These are phyloP conservation scores for Phataginus tricuspis DNA, from an alignment of 2,797 vertebrate species.

Conservation along the genomic window DNA sequence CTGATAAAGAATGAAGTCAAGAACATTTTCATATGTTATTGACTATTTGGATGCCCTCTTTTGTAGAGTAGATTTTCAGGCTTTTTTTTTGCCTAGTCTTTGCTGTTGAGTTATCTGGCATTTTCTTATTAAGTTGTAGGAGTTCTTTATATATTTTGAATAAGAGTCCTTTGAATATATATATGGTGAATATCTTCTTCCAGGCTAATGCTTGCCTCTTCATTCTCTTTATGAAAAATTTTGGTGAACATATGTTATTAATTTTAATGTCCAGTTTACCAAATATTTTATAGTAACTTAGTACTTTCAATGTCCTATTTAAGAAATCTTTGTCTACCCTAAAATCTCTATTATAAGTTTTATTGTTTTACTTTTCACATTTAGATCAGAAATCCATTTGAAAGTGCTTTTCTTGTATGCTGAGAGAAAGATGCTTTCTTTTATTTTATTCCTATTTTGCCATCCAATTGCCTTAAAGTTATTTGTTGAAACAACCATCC, in stretches of 20 bases:
- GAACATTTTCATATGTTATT: not conserved
- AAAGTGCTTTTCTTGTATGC: slow-evolving; percentile 12
- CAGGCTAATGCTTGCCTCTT: not conserved
- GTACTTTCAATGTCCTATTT: not conserved
- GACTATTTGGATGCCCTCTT: not conserved
- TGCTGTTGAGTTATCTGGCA: slow-evolving; percentile 12
- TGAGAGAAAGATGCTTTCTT: not conserved
- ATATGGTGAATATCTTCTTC: slow-evolving; percentile 6
- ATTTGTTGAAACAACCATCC: slow-evolving; percentile 40
- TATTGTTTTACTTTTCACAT: slow-evolving; percentile 43
- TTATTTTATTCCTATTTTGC: slow-evolving; percentile 30
- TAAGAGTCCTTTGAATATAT: slow-evolving; percentile 2
- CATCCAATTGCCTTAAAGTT: not conserved
- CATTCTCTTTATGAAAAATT: not conserved
- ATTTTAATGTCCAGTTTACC: not conserved
- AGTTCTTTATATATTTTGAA: slow-evolving; percentile 42
- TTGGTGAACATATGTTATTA: slow-evolving; percentile 22
- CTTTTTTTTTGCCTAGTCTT: not conserved
- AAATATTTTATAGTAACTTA: slow-evolving; percentile 44
- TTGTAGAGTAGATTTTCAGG: not conserved
- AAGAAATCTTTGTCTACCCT: not conserved
- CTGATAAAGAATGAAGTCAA: not conserved
- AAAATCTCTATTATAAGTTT: not conserved
- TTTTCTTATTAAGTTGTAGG: slow-evolving; percentile 11
- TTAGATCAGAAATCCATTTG: slow-evolving; percentile 9